Conservation (phyloP, 2,888 invertebrate species). For the Andrena hattorfiana region DNA sequence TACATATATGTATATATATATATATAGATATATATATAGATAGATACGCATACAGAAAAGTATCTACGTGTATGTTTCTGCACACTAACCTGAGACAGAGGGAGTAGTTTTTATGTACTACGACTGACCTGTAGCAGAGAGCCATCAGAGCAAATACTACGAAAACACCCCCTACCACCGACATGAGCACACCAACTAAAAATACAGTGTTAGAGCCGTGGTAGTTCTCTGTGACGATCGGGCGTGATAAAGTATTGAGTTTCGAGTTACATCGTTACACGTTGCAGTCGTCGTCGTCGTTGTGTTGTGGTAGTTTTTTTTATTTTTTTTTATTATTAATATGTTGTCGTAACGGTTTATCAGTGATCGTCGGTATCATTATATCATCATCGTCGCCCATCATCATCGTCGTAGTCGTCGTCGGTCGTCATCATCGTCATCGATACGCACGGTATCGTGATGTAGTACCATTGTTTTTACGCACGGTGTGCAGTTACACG, state of each 20-base stretch:
- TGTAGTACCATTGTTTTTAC: conserved; percentile 59
- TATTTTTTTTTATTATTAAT: too few species aligned
- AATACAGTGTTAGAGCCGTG: conserved; percentile 99
- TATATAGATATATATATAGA: conserved; percentile 40
- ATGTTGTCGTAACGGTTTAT: conserved; percentile 11
- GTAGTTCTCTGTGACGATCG: conserved; percentile 93
- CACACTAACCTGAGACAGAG: conserved; percentile 99
- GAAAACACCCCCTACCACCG: conserved; percentile 99
- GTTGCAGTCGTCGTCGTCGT: conserved; percentile 35
- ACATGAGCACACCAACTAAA: conserved; percentile 99
- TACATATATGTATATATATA: conserved; percentile 39
- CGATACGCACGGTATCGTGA: conserved; percentile 24
- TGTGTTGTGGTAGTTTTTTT: background rate
- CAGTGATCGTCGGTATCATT: conserved; percentile 12
- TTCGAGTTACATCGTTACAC: conserved; percentile 53
- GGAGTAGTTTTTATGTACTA: conserved; percentile 99
- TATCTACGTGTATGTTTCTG: conserved; percentile 88
- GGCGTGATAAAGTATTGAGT: conserved; percentile 25
- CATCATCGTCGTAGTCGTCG: conserved; percentile 13
- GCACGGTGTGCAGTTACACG: conserved; percentile 65
- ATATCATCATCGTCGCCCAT: conserved; percentile 1
- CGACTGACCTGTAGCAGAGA: conserved; percentile 99
- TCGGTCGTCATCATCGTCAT: conserved; percentile 3
- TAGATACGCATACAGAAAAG: conserved; percentile 62
- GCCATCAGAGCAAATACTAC: conserved; percentile 99